These are phyloP conservation scores for Deilephila porcellus DNA, from an alignment of 2,888 invertebrate genomes.

Conservation along the genomic window DNA sequence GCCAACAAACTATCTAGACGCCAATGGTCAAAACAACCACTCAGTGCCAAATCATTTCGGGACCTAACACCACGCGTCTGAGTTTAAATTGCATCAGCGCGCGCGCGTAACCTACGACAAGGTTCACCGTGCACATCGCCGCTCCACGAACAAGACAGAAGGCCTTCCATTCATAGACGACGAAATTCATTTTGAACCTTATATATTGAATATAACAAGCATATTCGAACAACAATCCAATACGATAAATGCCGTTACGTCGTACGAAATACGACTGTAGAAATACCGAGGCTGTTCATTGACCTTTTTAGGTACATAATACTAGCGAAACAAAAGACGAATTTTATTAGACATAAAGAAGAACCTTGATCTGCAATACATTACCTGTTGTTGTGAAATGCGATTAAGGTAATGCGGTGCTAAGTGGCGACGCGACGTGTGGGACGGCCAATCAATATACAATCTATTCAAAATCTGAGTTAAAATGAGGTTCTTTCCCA, in stretches of 20 bases:
- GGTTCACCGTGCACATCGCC: slow-evolving; percentile 55
- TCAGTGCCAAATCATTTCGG: slow-evolving; percentile 50
- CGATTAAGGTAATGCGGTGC: slow-evolving; percentile 7
- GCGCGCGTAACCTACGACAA: slow-evolving; percentile 56
- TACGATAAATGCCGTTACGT: slow-evolving; percentile 59
- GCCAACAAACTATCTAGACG: slow-evolving; percentile 55
- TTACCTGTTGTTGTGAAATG: slow-evolving; percentile 53
- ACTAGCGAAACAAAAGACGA: slow-evolving; percentile 81
- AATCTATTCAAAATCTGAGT: neutral
- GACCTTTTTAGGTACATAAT: slow-evolving; percentile 83
- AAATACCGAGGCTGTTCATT: slow-evolving; percentile 84
- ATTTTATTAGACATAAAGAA: slow-evolving; percentile 71
- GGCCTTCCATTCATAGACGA: slow-evolving; percentile 55
- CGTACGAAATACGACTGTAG: slow-evolving; percentile 64
- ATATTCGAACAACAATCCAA: slow-evolving; percentile 50
- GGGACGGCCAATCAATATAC: neutral
- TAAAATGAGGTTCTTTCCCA: slow-evolving; percentile 5
- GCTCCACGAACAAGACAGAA: slow-evolving; percentile 63
- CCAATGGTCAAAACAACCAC: slow-evolving; percentile 55
- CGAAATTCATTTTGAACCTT: slow-evolving; percentile 63
- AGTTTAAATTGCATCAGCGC: slow-evolving; percentile 63
- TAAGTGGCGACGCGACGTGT: neutral
- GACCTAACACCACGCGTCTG: slow-evolving; percentile 52
- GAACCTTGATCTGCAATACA: slow-evolving; percentile 76
- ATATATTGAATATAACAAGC: slow-evolving; percentile 53